phyloP scores from a whole-genome alignment of 2,113 vertebrate genomes.

The Hipposideros armiger region DNA sequence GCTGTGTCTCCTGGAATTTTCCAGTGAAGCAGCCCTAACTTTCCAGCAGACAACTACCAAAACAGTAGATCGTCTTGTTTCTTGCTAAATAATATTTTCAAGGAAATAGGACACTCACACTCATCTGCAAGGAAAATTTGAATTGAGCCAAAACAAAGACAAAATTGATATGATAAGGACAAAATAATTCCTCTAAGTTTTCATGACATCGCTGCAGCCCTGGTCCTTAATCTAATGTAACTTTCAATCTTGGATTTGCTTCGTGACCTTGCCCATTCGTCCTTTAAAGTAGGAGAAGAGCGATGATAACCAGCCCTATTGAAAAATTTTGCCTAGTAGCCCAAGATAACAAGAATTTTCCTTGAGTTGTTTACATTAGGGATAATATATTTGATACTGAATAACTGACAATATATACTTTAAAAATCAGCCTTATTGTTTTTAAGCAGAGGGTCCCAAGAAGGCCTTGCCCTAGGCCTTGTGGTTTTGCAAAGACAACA shows the following conservation, averaged over 20 bases:
- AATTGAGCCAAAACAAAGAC: background rate
- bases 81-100: background rate
- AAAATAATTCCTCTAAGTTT: background rate
- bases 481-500: background rate
- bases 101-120: background rate
- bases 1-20: background rate
- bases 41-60: background rate
- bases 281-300: background rate
- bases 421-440: background rate
- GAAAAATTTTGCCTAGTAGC: background rate
- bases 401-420: background rate
- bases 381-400: background rate
- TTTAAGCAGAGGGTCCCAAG: background rate
- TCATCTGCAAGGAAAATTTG: background rate
- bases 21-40: background rate
- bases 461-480: rapidly evolving
- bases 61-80: background rate
- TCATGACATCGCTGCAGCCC: background rate
- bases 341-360: background rate
- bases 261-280: background rate
- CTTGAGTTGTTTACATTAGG: background rate
- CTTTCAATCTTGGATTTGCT: background rate
- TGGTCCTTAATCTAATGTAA: background rate
- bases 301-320: background rate
- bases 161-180: background rate